Percentiles rank a stretch among this genome's conserved stretches.
Evolutionary conservation across 1,140 invertebrate species (phyloP).

Genomic region (Drosophila funebris): DNA sequence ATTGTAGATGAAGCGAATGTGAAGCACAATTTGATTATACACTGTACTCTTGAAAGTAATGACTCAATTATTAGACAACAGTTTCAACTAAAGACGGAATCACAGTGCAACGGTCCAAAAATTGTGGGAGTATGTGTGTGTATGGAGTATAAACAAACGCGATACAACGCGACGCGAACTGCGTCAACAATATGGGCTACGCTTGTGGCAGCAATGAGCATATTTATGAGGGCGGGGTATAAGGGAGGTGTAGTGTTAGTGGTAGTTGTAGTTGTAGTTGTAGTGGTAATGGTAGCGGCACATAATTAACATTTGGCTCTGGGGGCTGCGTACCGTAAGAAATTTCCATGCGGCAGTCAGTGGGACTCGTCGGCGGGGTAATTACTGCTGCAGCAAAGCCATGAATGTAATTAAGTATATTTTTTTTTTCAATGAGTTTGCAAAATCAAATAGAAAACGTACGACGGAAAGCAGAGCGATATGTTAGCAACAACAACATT

Average conservation of each 20-base stretch:
- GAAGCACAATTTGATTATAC: background rate
- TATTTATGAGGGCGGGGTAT: constrained; percentile 5
- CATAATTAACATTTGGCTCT: constrained; percentile 76
- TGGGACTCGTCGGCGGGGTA: constrained; percentile 29
- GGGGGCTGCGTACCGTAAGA: constrained; percentile 72
- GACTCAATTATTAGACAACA: background rate
- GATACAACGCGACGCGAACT: constrained; percentile 33
- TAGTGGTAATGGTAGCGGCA: constrained; percentile 31
- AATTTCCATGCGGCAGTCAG: constrained; percentile 45
- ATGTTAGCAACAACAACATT: constrained; percentile 41
- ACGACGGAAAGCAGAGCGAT: constrained; percentile 63
- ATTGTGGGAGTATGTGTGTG: constrained; percentile 20
- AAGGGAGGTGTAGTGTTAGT: background rate
- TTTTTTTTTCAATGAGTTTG: constrained; percentile 70
- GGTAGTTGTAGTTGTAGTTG: background rate
- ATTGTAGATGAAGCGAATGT: background rate
- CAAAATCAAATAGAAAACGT: constrained; percentile 73
- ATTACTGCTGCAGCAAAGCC: constrained; percentile 66
- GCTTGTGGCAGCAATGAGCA: constrained; percentile 30
- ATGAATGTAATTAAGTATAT: constrained; percentile 75
- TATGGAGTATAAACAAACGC: constrained; percentile 43
- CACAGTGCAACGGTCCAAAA: constrained; percentile 35
- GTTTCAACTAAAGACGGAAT: background rate
- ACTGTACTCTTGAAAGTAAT: background rate
- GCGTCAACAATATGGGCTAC: constrained; percentile 36